A percentile compares a stretch with the other conserved stretches of the same genome.
Evolutionary conservation across 2,888 invertebrate genomes (phyloP).

Genomic region (Conops quadrifasciatus): DNA sequence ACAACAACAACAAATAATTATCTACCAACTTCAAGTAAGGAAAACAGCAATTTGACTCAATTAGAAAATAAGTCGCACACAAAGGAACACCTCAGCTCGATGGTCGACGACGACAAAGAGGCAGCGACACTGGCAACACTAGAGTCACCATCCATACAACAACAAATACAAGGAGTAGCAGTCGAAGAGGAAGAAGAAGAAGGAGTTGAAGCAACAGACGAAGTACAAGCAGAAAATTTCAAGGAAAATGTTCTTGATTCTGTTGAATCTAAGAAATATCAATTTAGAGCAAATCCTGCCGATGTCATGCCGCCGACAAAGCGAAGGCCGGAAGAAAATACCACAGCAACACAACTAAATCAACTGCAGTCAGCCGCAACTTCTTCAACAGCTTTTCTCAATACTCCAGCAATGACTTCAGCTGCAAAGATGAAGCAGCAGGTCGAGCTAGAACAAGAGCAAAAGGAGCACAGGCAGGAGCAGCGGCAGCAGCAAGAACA

Average conservation of each 20-base stretch:
- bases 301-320: neutral
- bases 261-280: no score
- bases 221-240: neutral
- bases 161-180: neutral
- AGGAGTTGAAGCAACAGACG: neutral
- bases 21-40: slow-evolving; percentile 3
- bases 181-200: neutral
- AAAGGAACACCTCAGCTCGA: slow-evolving; percentile 20
- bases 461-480: slow-evolving; percentile 1
- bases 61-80: slow-evolving; percentile 36
- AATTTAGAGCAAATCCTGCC: no score
- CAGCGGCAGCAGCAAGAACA: slow-evolving; percentile 35
- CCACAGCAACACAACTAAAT: slow-evolving; percentile 30
- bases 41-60: slow-evolving; percentile 34
- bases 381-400: slow-evolving; percentile 28
- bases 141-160: neutral
- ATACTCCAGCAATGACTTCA: slow-evolving; percentile 40
- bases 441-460: slow-evolving; percentile 28
- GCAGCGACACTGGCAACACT: neutral
- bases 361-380: slow-evolving; percentile 34
- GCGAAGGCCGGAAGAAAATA: no score
- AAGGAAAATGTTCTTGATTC: no score
- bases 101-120: neutral
- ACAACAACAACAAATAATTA: slow-evolving; percentile 19
- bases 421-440: slow-evolving; percentile 31